Evolutionary conservation across 2,797 vertebrate genomes (phyloP).

Genomic region (Steatocranus sp.): DNA sequence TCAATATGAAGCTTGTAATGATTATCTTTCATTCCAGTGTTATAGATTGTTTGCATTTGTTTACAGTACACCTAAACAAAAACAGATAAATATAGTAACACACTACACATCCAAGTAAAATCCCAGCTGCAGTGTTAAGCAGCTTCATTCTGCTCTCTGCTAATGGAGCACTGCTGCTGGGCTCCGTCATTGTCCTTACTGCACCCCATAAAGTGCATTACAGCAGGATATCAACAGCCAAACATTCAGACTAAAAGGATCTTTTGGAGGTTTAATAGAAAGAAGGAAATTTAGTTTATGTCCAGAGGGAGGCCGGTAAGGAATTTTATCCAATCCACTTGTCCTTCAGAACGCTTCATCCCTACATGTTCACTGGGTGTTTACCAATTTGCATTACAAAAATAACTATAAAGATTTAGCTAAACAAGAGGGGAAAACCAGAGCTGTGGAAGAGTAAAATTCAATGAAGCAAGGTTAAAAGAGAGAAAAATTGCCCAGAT

Average conservation of each 20-base stretch:
- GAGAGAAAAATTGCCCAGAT: not conserved
- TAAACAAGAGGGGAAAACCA: not conserved
- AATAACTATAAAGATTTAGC: not conserved
- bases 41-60: not conserved
- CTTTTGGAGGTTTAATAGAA: slow-evolving; percentile 25
- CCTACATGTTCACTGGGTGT: not conserved
- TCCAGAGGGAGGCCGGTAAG: slow-evolving; percentile 14
- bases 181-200: not conserved
- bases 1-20: not conserved
- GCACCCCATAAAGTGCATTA: slow-evolving; percentile 31
- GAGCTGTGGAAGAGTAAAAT: not conserved
- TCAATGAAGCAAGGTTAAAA: not conserved
- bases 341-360: slow-evolving; percentile 12
- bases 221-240: slow-evolving; percentile 27
- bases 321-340: slow-evolving; percentile 18
- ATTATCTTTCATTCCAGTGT: not conserved
- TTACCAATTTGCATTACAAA: not conserved
- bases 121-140: not conserved
- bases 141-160: not conserved
- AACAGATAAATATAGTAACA: not conserved
- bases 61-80: not conserved
- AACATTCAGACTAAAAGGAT: slow-evolving; percentile 18
- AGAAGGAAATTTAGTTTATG: slow-evolving; percentile 17
- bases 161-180: not conserved
- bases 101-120: not conserved